Base-by-base conservation (phyloP, 2,797 vertebrate species). In the Hydrolagus colliei region DNA sequence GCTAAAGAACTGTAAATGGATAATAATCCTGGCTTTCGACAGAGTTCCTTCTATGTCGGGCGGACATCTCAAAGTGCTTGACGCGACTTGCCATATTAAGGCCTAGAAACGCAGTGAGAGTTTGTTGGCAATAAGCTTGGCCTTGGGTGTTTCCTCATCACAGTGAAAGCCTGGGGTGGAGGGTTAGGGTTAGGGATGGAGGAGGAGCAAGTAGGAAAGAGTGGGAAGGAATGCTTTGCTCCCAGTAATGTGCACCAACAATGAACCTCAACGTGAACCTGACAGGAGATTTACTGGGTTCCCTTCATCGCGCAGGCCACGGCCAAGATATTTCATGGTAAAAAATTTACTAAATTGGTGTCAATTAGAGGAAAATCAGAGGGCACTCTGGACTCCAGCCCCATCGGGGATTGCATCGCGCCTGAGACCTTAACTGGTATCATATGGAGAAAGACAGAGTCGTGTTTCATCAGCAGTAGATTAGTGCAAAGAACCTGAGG, bases 241-340 rank as follows among this genome's bases (percentile, higher is more conserved):
- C 2, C 62, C 77, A 62, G 32, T 80, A 9, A 13, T 13, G 13
- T 80, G 61, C 61, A n/a, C 77, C 65, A 14, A 67, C 78, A 32
- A 9, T 80, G 78, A 80, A 65, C 78, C 62, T 80, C 65, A n/a
- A 9, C 62, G 7, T 13, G 62, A 63, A 80, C 62, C 78, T 80
- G 9, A n/a, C 41, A 77, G 61, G 52, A 77, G 41, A 52, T 52
- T 52, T 52, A 52, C 3, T 6, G 41, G 2, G 10, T 77, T 63
- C 62, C 78, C 65, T 12, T 65, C 65, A 65, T n/a, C 63, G 61
- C 77, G 32, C 2, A 27, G 27, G 11, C 32, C 61, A 13, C 22
- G 32, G 20, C 22, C 13, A 7, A 13, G 61, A 14, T 65, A 80
- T 67, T 12, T 65, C 22, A 32, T 14, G 16, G 73, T n/a, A 9